Evolutionary conservation across 2,113 vertebrate genomes (phyloP).

Genomic region (Ageneiosus marmoratus): DNA sequence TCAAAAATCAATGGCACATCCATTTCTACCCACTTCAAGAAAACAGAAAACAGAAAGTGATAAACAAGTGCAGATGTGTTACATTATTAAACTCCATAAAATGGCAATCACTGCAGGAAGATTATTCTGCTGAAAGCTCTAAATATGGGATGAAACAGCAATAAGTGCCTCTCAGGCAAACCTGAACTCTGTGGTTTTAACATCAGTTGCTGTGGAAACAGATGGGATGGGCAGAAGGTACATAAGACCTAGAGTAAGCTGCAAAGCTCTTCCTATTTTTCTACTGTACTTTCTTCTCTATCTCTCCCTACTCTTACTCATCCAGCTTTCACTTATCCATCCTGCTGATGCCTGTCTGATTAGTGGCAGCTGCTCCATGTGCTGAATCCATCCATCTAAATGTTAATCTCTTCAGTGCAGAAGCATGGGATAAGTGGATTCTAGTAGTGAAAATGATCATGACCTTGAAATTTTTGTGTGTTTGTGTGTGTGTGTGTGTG

Average conservation of each 20-base stretch:
- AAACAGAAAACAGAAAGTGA: background rate
- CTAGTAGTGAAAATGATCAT: background rate
- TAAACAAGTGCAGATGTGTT: constrained; percentile 1
- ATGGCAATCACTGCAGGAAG: constrained; percentile 16
- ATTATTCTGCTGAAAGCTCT: constrained; percentile 19
- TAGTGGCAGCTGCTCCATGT: constrained; percentile 10
- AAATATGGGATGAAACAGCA: constrained; percentile 25
- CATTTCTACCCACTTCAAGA: no score
- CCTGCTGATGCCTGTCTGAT: constrained; percentile 15
- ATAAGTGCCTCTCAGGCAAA: constrained; percentile 24
- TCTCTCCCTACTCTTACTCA: background rate
- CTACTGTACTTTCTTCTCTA: constrained; percentile 10
- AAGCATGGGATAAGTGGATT: background rate
- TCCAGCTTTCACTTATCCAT: background rate
- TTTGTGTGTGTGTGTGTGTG: background rate
- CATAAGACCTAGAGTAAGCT: constrained; percentile 56
- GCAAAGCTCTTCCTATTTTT: constrained; percentile 49
- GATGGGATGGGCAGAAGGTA: constrained; percentile 53
- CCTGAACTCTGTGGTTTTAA: constrained; percentile 41
- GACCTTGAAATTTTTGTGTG: constrained; percentile 4
- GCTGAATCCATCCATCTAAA: background rate
- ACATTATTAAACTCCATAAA: constrained; percentile 6
- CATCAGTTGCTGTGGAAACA: constrained; percentile 68
- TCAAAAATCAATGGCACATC: background rate
- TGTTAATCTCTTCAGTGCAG: background rate